phyloP scores from a whole-genome alignment of 1,140 invertebrate species.

The Orchesella cincta region DNA sequence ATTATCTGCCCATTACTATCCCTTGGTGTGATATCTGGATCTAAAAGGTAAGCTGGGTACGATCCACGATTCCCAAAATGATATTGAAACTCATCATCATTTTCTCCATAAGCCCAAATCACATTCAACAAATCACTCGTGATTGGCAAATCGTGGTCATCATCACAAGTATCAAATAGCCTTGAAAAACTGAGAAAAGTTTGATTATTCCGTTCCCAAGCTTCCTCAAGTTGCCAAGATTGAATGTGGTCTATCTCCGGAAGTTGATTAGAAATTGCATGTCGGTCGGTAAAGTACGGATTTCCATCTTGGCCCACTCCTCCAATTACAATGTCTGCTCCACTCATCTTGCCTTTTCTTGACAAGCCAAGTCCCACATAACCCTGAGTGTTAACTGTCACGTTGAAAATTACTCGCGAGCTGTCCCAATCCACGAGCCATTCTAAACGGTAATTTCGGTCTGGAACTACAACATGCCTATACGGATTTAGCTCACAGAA shows the following conservation, averaged over 20 bases:
- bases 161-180: slow-evolving; percentile 67
- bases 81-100: slow-evolving; percentile 60
- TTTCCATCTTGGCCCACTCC: background rate
- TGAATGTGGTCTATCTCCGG: slow-evolving; percentile 69
- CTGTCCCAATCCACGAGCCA: slow-evolving; percentile 3
- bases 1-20: background rate
- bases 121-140: slow-evolving; percentile 69
- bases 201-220: slow-evolving; percentile 71
- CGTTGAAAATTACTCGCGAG: background rate
- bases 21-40: slow-evolving; percentile 55
- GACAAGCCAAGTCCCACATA: background rate
- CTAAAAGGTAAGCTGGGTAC: slow-evolving; percentile 65
- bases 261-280: slow-evolving; percentile 63
- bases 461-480: background rate
- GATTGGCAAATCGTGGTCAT: slow-evolving; percentile 40
- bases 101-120: slow-evolving; percentile 71
- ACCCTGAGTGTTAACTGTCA: background rate
- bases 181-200: slow-evolving; percentile 69
- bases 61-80: slow-evolving; percentile 68
- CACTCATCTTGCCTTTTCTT: background rate
- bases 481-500: no score
- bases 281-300: slow-evolving; percentile 54
- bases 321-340: slow-evolving; percentile 2
- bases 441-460: background rate
- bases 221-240: slow-evolving; percentile 67